Evolutionary conservation across 2,888 invertebrate species (phyloP), one percentile per base, ranked within the genome.

Genomic region (Meiosimyza platycephala): DNA sequence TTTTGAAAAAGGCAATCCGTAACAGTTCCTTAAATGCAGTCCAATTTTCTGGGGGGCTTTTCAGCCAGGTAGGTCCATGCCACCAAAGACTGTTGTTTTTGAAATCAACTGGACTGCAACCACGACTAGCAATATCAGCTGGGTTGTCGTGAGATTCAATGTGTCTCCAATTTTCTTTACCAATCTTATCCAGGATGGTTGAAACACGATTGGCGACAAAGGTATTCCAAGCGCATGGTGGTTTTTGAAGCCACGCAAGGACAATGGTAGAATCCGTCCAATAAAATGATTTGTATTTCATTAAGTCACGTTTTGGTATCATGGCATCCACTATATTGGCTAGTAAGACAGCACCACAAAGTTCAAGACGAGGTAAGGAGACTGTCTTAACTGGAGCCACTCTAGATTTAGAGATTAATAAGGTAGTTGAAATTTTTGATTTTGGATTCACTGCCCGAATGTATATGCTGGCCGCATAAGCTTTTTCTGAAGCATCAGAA

Each of bases 121-220:
- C 28, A 28, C 28, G 28, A 28, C 28, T 28, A 28, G 28, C 28
- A 3, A 28, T 28, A 28, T 28, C 28, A 28, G 4, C 28, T 28
- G 28, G 28, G 28, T 28, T 28, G 28, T 28, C 28, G 4, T 28
- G 28, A 28, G 28, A 28, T 28, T 28, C 28, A 28, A 28, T 28
- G 4, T 28, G 28, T 28, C 28, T 28, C 28, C 28, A 28, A 28
- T 28, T 28, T 28, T 28, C 28, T 4, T 28, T 28, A 16, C 40
- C 63, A 33, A 69, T 40, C 33, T 64, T 57, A 18, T 28, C 28
- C n/a, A 22, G 52, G 9, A 72, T 72, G 22, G 65, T n/a, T 15
- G 59, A 66, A 7, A 47, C 65, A 11, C 69, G 69, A 57, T 69
- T 73, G 1, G 64, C 73, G 9, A 73, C 33, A 59, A 73, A 69